Conservation (phyloP, 2,113 vertebrate species). For the Nothobranchius furzeri region DNA sequence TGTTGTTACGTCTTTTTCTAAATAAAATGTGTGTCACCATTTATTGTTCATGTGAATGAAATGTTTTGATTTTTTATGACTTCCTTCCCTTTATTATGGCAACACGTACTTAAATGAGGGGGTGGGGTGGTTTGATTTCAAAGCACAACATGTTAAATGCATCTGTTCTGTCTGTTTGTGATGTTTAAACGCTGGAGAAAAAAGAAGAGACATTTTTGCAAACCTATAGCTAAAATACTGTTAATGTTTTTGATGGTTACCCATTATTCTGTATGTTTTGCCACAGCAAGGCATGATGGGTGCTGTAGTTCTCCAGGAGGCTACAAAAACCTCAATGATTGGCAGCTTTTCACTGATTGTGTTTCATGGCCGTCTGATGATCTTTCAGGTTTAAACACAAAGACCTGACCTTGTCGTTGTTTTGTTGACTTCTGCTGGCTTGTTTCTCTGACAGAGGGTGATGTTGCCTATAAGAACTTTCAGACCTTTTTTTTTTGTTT, state of each 20-base stretch:
- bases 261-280: slow-evolving; percentile 28
- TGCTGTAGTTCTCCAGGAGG: slow-evolving; percentile 52
- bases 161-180: slow-evolving; percentile 28
- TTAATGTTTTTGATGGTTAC: slow-evolving; percentile 18
- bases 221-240: slow-evolving; percentile 16
- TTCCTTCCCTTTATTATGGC: slow-evolving; percentile 25
- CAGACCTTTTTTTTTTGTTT: slow-evolving; percentile 45
- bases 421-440: slow-evolving; percentile 34
- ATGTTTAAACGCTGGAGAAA: slow-evolving; percentile 29
- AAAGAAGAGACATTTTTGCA: slow-evolving; percentile 14
- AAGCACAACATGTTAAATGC: slow-evolving; percentile 26
- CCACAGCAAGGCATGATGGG: slow-evolving; percentile 71
- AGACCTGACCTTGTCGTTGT: slow-evolving; percentile 27
- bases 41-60: slow-evolving; percentile 58
- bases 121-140: slow-evolving; percentile 27
- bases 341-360: slow-evolving; percentile 48
- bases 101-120: slow-evolving; percentile 31
- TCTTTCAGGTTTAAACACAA: slow-evolving; percentile 43
- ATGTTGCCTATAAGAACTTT: slow-evolving; percentile 64
- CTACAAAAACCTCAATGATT: slow-evolving; percentile 70
- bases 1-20: slow-evolving; percentile 52
- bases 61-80: slow-evolving; percentile 39
- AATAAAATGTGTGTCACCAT: slow-evolving; percentile 52
- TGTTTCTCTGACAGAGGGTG: slow-evolving; percentile 31
- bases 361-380: slow-evolving; percentile 25